Percentiles rank a stretch among this genome's conserved stretches.
Evolutionary conservation across 2,113 vertebrate species (phyloP).

Genomic region (Ranitomeya variabilis): DNA sequence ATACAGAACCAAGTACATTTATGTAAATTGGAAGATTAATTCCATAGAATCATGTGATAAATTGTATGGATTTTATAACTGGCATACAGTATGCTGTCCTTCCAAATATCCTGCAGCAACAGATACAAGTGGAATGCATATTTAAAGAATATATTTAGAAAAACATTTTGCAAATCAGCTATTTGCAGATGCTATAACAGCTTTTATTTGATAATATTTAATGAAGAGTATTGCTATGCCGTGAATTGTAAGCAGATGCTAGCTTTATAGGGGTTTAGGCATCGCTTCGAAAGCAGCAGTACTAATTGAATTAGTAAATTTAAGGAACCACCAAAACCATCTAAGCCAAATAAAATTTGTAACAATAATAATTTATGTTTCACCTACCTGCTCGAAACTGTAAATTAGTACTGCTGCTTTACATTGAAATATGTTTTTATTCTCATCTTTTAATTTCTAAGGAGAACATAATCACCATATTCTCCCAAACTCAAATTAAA

Average conservation of each 20-base stretch:
- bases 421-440: slow-evolving; percentile 56
- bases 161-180: slow-evolving; percentile 12
- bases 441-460: slow-evolving; percentile 71
- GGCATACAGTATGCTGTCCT: background rate
- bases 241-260: background rate
- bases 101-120: background rate
- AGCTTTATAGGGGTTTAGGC: background rate
- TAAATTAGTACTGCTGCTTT: slow-evolving; percentile 66
- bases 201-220: slow-evolving; percentile 30
- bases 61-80: background rate
- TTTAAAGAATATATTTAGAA: slow-evolving; percentile 10
- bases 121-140: slow-evolving; percentile 1
- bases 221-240: background rate
- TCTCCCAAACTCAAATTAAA: slow-evolving; percentile 69
- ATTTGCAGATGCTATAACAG: slow-evolving; percentile 33
- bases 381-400: too few relatives aligned
- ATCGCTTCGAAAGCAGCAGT: slow-evolving; percentile 46
- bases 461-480: slow-evolving; percentile 60
- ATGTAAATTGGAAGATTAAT: background rate
- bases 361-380: background rate
- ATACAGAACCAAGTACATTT: background rate
- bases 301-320: background rate
- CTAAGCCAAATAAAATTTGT: too few relatives aligned
- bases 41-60: background rate
- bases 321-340: background rate